Conservation (phyloP, 2,888 invertebrate species). For the Macaria notata region DNA sequence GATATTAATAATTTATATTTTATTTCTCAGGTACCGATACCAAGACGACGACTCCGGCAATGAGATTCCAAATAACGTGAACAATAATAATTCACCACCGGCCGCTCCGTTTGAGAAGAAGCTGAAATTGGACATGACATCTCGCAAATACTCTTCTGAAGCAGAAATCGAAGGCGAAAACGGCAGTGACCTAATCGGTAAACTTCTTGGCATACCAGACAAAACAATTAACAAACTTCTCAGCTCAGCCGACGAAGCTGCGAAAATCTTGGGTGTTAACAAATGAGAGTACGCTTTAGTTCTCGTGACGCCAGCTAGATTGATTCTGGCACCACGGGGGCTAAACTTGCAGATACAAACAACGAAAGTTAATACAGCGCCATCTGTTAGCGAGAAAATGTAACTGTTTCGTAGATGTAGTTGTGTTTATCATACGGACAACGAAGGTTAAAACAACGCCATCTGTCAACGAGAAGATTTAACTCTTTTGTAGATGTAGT, state of each 20-base stretch:
- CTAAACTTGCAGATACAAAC: slow-evolving; percentile 54
- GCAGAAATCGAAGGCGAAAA: slow-evolving; percentile 80
- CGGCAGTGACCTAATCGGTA: slow-evolving; percentile 91
- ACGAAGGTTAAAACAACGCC: slow-evolving; percentile 49
- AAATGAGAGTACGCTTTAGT: slow-evolving; percentile 84
- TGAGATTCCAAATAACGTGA: slow-evolving; percentile 75
- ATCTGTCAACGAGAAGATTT: slow-evolving; percentile 46
- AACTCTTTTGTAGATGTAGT: slow-evolving; percentile 12
- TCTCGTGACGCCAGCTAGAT: slow-evolving; percentile 74
- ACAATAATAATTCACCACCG: slow-evolving; percentile 81
- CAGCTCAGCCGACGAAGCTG: slow-evolving; percentile 92
- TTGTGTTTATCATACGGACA: slow-evolving; percentile 30
- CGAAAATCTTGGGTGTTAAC: slow-evolving; percentile 92
- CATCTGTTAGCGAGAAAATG: slow-evolving; percentile 47
- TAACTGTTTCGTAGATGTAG: slow-evolving; percentile 15
- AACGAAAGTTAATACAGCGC: slow-evolving; percentile 48
- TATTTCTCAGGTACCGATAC: slow-evolving; percentile 59
- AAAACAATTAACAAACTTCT: slow-evolving; percentile 92
- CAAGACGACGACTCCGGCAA: slow-evolving; percentile 73
- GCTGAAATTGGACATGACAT: slow-evolving; percentile 71
- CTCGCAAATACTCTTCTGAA: slow-evolving; percentile 76
- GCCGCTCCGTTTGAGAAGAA: slow-evolving; percentile 81
- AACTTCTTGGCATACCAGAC: slow-evolving; percentile 93
- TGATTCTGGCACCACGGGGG: slow-evolving; percentile 74
- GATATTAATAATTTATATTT: neutral